Evolutionary conservation across 2,888 invertebrate genomes (phyloP), one percentile per base, ranked within the genome.

Genomic region (Euphydryas editha): DNA sequence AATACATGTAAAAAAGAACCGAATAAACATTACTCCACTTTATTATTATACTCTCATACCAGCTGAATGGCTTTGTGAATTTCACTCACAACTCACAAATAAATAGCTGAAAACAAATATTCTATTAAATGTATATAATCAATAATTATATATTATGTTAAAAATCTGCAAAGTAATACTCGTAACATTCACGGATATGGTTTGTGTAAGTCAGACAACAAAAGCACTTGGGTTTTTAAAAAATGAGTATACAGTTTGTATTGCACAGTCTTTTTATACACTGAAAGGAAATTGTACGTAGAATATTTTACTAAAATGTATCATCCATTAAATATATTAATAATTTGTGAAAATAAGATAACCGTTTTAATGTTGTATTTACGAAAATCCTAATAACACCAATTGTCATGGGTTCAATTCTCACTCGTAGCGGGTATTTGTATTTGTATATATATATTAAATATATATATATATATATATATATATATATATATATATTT

Each of bases 1-100:
- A 47, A 47, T 47, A 47, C 11, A 47, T 47, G 20, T 47, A 47
- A 47, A 47, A 47, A 47, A 47, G 46, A 18, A 20, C 47, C 46
- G 20, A 47, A 47, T 20, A 13, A 18, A 20, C 18, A 47, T 47
- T 47, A 13, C 47, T 20, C 47, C 18, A 47, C 13, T 20, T 20
- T 20, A 20, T 47, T 47, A 20, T 47, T 47, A 47, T 47, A 47
- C 47, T 20, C 47, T 20, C 47, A 11, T 18, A 13, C 47, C 20
- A 47, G 13, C 47, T 47, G 47, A 20, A 47, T 47, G 20, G 20
- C 18, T 47, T 47, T 47, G 20, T 20, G 47, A 10, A 20, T 47
- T 47, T 47, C 47, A 20, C 47, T 47, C 47, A 46, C 17, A 47
- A 20, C 47, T 47, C 47, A 47, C 20, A 47, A 47, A 30, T 30